Percentiles rank a stretch among this genome's conserved stretches.
Evolutionary conservation across 1,140 invertebrate genomes (phyloP).

Genomic region (Delia radicum): DNA sequence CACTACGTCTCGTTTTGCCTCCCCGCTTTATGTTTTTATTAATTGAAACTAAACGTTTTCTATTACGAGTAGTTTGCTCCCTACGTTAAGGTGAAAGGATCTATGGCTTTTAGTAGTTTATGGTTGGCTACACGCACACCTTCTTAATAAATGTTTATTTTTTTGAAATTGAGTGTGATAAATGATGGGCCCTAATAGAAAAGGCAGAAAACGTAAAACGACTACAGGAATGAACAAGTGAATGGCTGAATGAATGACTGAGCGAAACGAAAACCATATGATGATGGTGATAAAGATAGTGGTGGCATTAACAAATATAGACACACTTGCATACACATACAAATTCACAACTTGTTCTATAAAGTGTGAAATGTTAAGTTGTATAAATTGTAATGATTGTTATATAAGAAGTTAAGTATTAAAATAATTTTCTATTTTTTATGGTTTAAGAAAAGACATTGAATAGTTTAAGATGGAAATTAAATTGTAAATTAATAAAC

Average conservation of each 20-base stretch:
- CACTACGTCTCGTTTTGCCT: background rate
- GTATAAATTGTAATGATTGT: constrained; percentile 11
- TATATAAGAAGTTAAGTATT: background rate
- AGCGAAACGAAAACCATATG: background rate
- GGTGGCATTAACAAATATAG: background rate
- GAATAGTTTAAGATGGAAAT: no score
- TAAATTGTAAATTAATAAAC: no score
- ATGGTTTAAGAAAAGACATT: no score
- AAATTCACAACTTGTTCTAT: background rate
- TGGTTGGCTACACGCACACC: constrained; percentile 19
- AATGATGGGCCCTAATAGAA: constrained; percentile 15
- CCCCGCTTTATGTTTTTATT: background rate
- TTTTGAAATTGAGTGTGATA: constrained; percentile 19
- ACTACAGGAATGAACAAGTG: background rate
- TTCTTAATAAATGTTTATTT: constrained; percentile 8
- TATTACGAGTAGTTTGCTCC: background rate
- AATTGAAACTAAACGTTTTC: constrained; percentile 23
- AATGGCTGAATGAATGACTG: background rate
- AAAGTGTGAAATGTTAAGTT: constrained; percentile 15
- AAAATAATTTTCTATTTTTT: background rate
- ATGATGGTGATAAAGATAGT: constrained; percentile 13
- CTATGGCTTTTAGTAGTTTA: constrained; percentile 10
- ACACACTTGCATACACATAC: background rate
- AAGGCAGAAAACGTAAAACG: constrained; percentile 1
- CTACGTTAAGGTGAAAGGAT: background rate